These are phyloP conservation scores for Garrulus glandarius DNA, from an alignment of 2,797 vertebrate genomes.

Conservation along the genomic window DNA sequence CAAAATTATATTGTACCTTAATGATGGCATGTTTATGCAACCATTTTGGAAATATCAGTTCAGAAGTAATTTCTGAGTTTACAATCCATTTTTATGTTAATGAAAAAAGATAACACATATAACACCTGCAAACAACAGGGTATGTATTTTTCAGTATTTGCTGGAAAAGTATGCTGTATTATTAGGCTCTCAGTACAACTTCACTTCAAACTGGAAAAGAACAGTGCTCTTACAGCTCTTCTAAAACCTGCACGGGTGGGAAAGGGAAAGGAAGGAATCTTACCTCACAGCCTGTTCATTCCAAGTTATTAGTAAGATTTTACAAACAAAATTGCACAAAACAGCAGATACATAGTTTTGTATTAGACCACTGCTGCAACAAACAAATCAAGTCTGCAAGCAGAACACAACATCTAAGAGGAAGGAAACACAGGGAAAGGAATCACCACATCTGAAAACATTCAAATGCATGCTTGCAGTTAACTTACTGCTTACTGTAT, in stretches of 20 bases:
- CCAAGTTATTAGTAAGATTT: neutral
- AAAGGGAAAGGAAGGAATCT: neutral
- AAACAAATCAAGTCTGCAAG: conserved; percentile 53
- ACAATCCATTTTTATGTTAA: neutral
- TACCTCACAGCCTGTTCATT: neutral
- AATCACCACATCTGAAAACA: conserved; percentile 36
- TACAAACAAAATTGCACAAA: neutral
- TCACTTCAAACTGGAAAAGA: neutral
- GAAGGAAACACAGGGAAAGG: conserved; percentile 19
- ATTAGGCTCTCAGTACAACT: neutral
- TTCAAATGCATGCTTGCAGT: conserved; percentile 63
- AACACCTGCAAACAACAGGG: neutral
- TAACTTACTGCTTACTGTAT: neutral
- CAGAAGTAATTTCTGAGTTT: neutral
- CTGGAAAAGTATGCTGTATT: neutral
- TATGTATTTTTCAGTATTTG: neutral
- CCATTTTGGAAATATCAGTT: neutral
- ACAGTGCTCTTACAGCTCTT: neutral
- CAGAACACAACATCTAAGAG: conserved; percentile 56
- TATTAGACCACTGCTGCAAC: conserved; percentile 13
- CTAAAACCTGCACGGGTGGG: neutral
- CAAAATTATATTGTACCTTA: neutral
- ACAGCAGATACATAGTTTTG: neutral
- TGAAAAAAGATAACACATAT: neutral
- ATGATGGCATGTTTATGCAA: neutral